Base-by-base conservation (phyloP, 2,113 vertebrate species). In the Lepus timidus region DNA sequence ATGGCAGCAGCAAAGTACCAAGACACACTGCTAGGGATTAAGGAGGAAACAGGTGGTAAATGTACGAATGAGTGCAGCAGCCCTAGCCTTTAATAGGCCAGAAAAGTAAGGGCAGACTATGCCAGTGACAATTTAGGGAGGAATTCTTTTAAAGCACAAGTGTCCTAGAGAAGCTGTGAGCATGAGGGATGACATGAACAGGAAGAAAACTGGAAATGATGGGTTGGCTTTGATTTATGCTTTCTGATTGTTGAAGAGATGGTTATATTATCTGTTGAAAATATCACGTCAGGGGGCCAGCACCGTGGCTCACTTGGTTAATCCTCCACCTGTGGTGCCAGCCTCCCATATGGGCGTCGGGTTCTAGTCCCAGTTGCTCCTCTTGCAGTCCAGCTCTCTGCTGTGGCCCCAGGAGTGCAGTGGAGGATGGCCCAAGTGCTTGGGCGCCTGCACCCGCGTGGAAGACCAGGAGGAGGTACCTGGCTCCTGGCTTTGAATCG, bases 151-250 rank as follows among this genome's bases (percentile, higher is more conserved):
- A 19, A 76, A 13, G 0, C 5, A 58, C 55, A 55, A 23, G 19
- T 55, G 6, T 58, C 31, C 36, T 31, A 33, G 9, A 84, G 49
- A 19, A 86, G 10, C 11, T 17, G 11, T 36, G 51, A 65, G 33
- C 9, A 17, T 52, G 16, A 85, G 0, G 2, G 7, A 29, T 51
- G 22, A 25, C 29, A 3, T 4, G 5, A 73, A 78, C 0, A 23
- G 39, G 20, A 65, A 62, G 23, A 73, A 86, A 58, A 6, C 20
- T 87, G n/a, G 12, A 51, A 85, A 67, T 1, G 13, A 12, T 44
- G 0, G 0, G 16, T 12, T 4, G 23, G 20, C 44, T 52, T 27
- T 2, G 4, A 29, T 52, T 20, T 51, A 22, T 61, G 8, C 2
- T 51, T 92, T 82, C 81, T 68, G 17, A 29, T n/a, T 39, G 27